Evolutionary conservation across 1,140 invertebrate genomes (phyloP), one percentile per base, ranked within the genome.

Genomic region (Antheraea pernyi): DNA sequence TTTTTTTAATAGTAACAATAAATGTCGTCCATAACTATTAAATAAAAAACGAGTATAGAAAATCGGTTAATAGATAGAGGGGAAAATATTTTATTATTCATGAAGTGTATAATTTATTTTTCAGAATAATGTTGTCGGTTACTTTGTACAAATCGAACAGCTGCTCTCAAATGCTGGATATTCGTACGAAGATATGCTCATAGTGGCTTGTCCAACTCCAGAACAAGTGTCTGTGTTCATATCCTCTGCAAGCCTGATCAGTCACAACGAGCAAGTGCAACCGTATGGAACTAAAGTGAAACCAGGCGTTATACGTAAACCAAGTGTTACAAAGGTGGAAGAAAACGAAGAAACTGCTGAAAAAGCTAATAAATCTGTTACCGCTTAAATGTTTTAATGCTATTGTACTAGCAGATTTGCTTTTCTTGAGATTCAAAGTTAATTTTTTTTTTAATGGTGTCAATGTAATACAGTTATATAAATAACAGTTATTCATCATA

Each of bases 181-280:
- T 79, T 95, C 94, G 7, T 92, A 94, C 37, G 98, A 99, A 82
- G 97, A 99, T 81, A 94, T 95, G 71, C 91, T 96, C 59, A 94
- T 98, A 39, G 96, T 98, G 11, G 97, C 95, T 13, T 98, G 97
- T 90, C 98, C 98, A 0, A 95, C 97, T 7, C 94, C 97, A 11
- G 98, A 99, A 85, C 98, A 99, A 93, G 95, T 99, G 11, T 97
- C 96, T n/a, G 94, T 97, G n/a, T 94, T 98, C 73, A 92, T 98
- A 46, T 97, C 97, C 22, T 97, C 96, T 13, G 94, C 95, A 1
- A 95, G 94, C 72, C 92, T 96, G 5, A 88, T 94, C 18, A 92
- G 93, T 13, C 91, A 88, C 61, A 84, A 76, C 19, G 90, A 93
- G 36, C 82, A 83, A 59, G 88, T 93, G 61, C 72, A 85, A 75